Evolutionary conservation across 2,888 invertebrate genomes (phyloP), one percentile per base, ranked within the genome.

Genomic region (Agonopterix alstromeriana): DNA sequence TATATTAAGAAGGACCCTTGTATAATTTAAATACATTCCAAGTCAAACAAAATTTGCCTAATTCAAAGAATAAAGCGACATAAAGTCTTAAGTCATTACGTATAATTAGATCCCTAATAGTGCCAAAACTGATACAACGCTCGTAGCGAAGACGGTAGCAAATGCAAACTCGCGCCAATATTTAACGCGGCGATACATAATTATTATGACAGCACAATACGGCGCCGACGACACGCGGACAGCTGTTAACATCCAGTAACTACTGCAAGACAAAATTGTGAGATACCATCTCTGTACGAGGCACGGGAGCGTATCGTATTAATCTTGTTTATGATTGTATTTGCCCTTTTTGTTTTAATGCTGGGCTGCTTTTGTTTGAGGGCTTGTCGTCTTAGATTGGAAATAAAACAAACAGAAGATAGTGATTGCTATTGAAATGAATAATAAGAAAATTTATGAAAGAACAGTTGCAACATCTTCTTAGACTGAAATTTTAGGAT

Each of bases 171-270:
- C 62, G 61, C 62, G 52, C 63, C 63, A 66, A 75, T 77, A 79
- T 74, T 43, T 81, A 42, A 11, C 42, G 3, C 42, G 42, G 11
- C 11, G 69, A 60, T 74, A 77, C 75, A 75, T 80, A 81, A 81
- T 82, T 81, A 78, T 82, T 77, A 82, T 83, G 84, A 84, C 84
- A 84, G 82, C 62, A 84, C 83, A 85, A 85, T 83, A 73, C 67
- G 44, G 51, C 45, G 43, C 54, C 65, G 65, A 60, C 62, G 65
- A 68, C 57, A 27, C 7, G 52, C 53, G 52, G 76, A 78, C 78
- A 76, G 70, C 70, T 73, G 76, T 73, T 71, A 62, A 66, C 73
- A 66, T 66, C 10, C 38, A 42, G 59, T 57, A 63, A 64, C 63
- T 56, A 56, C 60, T 56, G 49, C 56, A 50, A 58, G 62, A 62